Conservation (phyloP, 2,888 invertebrate genomes). For the Campopleginae sp. region DNA sequence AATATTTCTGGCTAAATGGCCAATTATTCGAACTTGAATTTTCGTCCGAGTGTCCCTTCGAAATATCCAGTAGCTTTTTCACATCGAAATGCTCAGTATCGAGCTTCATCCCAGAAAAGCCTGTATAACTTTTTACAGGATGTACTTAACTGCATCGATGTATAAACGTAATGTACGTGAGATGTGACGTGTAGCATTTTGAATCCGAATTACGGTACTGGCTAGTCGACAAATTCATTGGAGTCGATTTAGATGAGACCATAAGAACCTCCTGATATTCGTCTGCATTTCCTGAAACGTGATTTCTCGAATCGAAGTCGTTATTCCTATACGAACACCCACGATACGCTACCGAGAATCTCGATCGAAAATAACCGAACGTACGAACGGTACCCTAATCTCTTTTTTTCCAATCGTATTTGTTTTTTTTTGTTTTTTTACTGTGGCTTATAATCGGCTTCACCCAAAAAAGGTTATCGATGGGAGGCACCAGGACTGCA, state of each 20-base stretch:
- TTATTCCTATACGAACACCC: slow-evolving; percentile 27
- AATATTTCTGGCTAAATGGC: not conserved
- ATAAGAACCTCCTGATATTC: slow-evolving; percentile 4
- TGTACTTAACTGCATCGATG: not conserved
- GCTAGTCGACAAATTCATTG: slow-evolving; percentile 10
- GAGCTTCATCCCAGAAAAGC: no score
- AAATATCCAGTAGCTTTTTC: not conserved
- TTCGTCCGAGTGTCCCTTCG: not conserved
- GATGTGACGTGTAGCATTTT: slow-evolving; percentile 50
- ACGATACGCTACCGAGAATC: slow-evolving; percentile 41
- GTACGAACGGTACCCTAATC: slow-evolving; percentile 56
- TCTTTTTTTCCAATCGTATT: slow-evolving; percentile 21
- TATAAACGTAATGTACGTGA: not conserved
- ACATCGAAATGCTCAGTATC: not conserved
- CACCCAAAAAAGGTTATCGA: not conserved
- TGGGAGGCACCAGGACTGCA: not conserved
- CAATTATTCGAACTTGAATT: not conserved
- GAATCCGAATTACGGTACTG: slow-evolving; percentile 68
- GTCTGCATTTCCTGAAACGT: slow-evolving; percentile 53
- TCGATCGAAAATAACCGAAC: slow-evolving; percentile 57
- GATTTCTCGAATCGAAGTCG: slow-evolving; percentile 9
- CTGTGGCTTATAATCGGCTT: not conserved
- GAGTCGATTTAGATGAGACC: slow-evolving; percentile 31
- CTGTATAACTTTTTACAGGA: not conserved
- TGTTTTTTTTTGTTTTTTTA: slow-evolving; percentile 12